Evolutionary conservation across 2,113 vertebrate species (phyloP), one percentile per base, ranked within the genome.

Genomic region (Nicator chloris): DNA sequence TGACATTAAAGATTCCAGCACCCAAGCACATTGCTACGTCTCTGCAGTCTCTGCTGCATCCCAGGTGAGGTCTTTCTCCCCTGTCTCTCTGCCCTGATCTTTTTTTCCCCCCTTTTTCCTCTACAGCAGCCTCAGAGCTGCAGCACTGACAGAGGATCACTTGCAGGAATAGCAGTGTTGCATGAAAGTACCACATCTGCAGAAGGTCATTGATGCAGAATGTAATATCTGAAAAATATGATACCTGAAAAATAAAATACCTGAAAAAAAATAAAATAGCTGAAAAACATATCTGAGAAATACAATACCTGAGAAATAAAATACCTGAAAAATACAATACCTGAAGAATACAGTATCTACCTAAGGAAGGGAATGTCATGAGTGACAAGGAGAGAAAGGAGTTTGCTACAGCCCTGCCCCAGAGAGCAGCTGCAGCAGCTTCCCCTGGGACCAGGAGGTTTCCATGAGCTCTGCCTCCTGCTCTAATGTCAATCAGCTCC

Each of bases 391-490:
- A 82, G 76, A 89, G 60, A 91, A 91, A 88, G 63, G 72, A 2
- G 0, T 76, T 82, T 59, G 53, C 68, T 61, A 70, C 66, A 79
- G 57, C 68, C 65, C 37, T 94, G 80, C 28, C 64, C 33, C 27
- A 4, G 15, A 63, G 57, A 89, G 79, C 79, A 92, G 83, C n/a
- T 15, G 3, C 57, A 89, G 77, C 87, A 89, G 66, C 37, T 77
- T 45, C 64, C 63, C 84, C 66, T 93, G 93, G 63, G 90, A 92
- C 66, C 70, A 78, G 42, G 19, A 93, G 77, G 80, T 84, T 80
- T 96, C 86, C 86, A 22, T 30, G 27, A 21, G 45, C 17, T 85
- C 60, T 60, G 77, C 31, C 71, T 93, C 75, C 45, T 30, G 51
- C 83, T 61, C 64, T 90, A 27, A 24, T 3, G 17, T 88, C 90